Base-by-base conservation (phyloP, 1,140 invertebrate genomes). In the Papilio xuthus region DNA sequence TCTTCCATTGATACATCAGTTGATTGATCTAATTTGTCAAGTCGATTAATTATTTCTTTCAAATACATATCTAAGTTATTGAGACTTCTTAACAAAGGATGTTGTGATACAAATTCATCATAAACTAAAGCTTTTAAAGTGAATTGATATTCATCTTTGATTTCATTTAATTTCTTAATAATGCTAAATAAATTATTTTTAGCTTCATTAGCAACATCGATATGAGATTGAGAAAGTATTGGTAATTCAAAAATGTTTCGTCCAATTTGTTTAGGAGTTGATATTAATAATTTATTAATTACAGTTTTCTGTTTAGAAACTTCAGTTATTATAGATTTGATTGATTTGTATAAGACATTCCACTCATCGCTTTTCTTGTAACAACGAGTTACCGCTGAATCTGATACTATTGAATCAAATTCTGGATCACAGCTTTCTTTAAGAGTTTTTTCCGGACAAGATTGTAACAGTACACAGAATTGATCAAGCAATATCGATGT, bases 401-500 rank as follows among this genome's bases (percentile, higher is more conserved):
- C 87, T 32, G 91, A 85, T 72, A 93, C 56, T 20, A 92, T 83
- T 18, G 72, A 42, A 84, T 93, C 94, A 71, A 94, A 90, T 50
- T 92, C 83, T 37, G 89, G 86, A 80, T 90, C 89, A 10, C 72
- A 82, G 32, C 85, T 84, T 18, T 80, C 75, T 26, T 79, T 84
- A n/a, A 91, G 32, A 20, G 79, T 83, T 67, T 95, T 91, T 79
- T 89, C 89, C 18, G 96, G 96, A 83, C 95, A 95, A 44, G 96
- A 94, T 85, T 96, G 93, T 6, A 97, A 74, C 13, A 96, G 91
- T 0, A 96, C 80, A 78, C 94, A 82, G 44, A 96, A 94, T 82
- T 97, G 96, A 75, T 96, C 95, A 13, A 96, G 89, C 42, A 94
- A 86, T 77, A 95, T 93, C 78, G 92, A 87, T 41, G 94, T 86